phyloP scores from a whole-genome alignment of 2,113 vertebrate genomes.

The Phodopus roborovskii region DNA sequence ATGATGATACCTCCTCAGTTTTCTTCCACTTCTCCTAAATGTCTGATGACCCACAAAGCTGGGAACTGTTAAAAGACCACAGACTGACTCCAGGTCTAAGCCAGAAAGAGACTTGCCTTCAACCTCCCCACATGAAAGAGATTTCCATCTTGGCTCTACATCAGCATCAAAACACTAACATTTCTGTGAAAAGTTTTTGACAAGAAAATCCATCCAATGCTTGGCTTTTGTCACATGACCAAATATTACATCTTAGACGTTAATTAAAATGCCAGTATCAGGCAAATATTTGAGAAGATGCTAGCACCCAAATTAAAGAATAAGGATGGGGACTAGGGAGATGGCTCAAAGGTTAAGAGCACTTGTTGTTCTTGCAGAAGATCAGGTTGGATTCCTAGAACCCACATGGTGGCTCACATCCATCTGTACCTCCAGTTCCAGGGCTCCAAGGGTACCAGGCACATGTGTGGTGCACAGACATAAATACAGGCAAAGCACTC shows the following conservation, averaged over 20 bases:
- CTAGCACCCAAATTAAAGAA: not conserved
- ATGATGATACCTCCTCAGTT: not conserved
- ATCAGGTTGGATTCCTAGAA: not conserved
- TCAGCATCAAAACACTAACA: not conserved
- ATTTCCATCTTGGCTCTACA: not conserved
- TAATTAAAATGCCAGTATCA: not conserved
- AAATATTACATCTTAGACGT: constrained; percentile 7
- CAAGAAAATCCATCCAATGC: not conserved
- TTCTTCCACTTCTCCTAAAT: not conserved
- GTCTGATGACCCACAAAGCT: not conserved
- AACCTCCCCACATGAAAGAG: not conserved
- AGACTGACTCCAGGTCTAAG: not conserved
- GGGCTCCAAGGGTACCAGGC: not conserved
- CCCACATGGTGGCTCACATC: not conserved
- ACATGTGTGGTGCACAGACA: not conserved
- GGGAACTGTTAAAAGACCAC: not conserved
- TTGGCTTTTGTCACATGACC: not conserved
- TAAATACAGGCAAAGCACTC: not conserved
- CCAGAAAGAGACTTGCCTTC: not conserved
- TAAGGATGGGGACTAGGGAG: not conserved
- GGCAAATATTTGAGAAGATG: not conserved
- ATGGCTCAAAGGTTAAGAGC: not conserved
- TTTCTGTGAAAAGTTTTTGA: not conserved
- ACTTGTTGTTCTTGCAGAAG: not conserved
- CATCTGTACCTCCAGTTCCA: not conserved